Evolutionary conservation across 2,113 vertebrate genomes (phyloP).

Genomic region (Aegithalos caudatus): DNA sequence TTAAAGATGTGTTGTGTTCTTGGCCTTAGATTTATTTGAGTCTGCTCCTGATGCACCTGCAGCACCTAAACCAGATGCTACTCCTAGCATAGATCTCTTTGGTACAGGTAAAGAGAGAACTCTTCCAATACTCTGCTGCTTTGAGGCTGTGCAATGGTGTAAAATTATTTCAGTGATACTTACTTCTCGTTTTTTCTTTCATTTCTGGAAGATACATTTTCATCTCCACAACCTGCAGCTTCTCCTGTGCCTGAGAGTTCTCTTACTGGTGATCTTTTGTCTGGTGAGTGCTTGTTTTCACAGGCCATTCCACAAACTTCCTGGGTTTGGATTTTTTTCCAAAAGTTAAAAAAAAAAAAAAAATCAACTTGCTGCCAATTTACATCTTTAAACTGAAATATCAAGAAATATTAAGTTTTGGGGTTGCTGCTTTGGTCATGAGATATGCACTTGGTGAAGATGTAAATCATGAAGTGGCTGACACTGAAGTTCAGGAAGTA

Average conservation of each 20-base stretch:
- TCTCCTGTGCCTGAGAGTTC: slow-evolving; percentile 92
- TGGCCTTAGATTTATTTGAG: slow-evolving; percentile 98
- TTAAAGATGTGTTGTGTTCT: slow-evolving; percentile 86
- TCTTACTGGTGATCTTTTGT: slow-evolving; percentile 91
- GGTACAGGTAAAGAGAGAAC: slow-evolving; percentile 87
- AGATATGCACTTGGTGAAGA: background rate
- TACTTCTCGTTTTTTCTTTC: slow-evolving; percentile 72
- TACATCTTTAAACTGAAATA: background rate
- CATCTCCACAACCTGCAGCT: slow-evolving; percentile 89
- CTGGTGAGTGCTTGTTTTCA: slow-evolving; percentile 82
- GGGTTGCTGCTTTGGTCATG: background rate
- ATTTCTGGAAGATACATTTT: slow-evolving; percentile 89
- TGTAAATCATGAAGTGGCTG: background rate
- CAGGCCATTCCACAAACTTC: background rate
- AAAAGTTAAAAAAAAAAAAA: background rate
- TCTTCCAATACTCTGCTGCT: slow-evolving; percentile 51
- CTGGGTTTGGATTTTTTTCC: background rate
- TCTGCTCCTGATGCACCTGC: slow-evolving; percentile 89
- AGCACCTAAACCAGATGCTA: slow-evolving; percentile 91
- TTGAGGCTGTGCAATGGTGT: slow-evolving; percentile 53
- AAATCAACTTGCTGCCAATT: background rate
- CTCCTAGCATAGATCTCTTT: slow-evolving; percentile 99
- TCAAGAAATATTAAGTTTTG: background rate
- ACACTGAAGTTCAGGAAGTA: background rate
- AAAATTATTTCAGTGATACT: slow-evolving; percentile 46